A percentile compares a stretch with the other conserved stretches of the same genome.
Evolutionary conservation across 64 coral and sea anemone species (phyloP).

Genomic region (Pocillopora verrucosa): DNA sequence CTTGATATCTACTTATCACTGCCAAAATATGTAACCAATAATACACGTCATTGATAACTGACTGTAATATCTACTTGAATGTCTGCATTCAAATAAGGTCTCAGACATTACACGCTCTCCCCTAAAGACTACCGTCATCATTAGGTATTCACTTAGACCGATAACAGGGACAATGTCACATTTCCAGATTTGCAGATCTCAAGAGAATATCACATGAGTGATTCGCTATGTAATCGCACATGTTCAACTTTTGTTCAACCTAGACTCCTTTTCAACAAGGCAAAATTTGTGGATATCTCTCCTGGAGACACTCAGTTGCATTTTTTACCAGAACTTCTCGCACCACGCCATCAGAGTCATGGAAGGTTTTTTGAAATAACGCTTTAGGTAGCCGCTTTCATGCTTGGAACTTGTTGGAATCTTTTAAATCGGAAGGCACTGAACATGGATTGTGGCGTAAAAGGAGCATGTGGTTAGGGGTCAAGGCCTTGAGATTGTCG

Average conservation of each 20-base stretch:
- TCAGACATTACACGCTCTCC: too few species aligned
- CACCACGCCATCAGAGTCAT: slow-evolving; percentile 50
- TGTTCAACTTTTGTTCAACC: too few species aligned
- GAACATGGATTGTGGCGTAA: slow-evolving; percentile 18
- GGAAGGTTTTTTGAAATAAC: slow-evolving; percentile 52
- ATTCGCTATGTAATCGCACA: too few species aligned
- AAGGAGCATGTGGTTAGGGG: slow-evolving; percentile 49
- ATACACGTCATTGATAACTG: too few species aligned
- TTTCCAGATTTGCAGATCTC: too few species aligned
- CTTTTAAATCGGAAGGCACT: slow-evolving; percentile 14
- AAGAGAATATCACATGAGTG: too few species aligned
- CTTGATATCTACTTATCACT: too few species aligned
- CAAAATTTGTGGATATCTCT: slow-evolving; percentile 45
- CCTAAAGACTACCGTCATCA: too few species aligned
- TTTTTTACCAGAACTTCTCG: slow-evolving; percentile 50
- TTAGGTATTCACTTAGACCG: too few species aligned
- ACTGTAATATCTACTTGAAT: background rate
- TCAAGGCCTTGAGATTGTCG: slow-evolving; percentile 30
- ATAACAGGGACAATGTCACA: too few species aligned
- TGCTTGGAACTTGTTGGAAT: slow-evolving; percentile 31
- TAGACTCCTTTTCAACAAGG: too few species aligned
- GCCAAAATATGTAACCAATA: too few species aligned
- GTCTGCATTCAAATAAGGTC: background rate
- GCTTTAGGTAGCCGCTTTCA: slow-evolving; percentile 66
- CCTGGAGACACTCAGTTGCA: slow-evolving; percentile 37